Evolutionary conservation across 2,888 invertebrate genomes (phyloP), one percentile per base, ranked within the genome.

Genomic region (Brassicogethes aeneus): DNA sequence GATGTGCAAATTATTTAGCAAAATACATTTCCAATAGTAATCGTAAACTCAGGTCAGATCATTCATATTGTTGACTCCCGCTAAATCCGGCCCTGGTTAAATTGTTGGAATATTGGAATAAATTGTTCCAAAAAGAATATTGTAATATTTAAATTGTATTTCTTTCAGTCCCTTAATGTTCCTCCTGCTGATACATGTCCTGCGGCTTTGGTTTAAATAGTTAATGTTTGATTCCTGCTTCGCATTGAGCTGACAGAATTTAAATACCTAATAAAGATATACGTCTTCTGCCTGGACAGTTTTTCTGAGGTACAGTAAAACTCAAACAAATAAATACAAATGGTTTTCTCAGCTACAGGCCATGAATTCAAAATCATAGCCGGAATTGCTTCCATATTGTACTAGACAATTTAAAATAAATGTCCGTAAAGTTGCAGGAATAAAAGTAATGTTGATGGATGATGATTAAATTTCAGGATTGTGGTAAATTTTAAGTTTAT

Each of bases 181-280:
- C n/a, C n/a, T n/a, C n/a, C n/a, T n/a, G n/a, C n/a, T n/a, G n/a
- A n/a, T n/a, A n/a, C n/a, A n/a, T n/a, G n/a, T n/a, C n/a, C 23
- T 23, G 23, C 23, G 23, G 57, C 59, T 57, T 55, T 53, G 53
- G 57, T 54, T 55, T 60, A 64, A 65, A 65, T 65, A 63, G 62
- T 60, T 64, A 62, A 63, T 60, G 57, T 58, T 57, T 59, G 57
- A 60, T 59, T 56, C 60, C 56, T 58, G 55, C 61, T 59, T 56
- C 57, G 14, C 32, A 32, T 32, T 32, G 10, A 32, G 32, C 32
- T 32, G 10, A 8, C 32, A 32, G 57, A 59, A 60, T 60, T 59
- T 56, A 54, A 47, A 54, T 52, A 51, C 51, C 56, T 60, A 60
- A 60, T 59, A 50, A 49, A 54, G 56, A 60, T 51, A 48, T 53